These are phyloP conservation scores for Chaetophractus vellerosus DNA, from an alignment of 2,797 vertebrate species.

Conservation along the genomic window DNA sequence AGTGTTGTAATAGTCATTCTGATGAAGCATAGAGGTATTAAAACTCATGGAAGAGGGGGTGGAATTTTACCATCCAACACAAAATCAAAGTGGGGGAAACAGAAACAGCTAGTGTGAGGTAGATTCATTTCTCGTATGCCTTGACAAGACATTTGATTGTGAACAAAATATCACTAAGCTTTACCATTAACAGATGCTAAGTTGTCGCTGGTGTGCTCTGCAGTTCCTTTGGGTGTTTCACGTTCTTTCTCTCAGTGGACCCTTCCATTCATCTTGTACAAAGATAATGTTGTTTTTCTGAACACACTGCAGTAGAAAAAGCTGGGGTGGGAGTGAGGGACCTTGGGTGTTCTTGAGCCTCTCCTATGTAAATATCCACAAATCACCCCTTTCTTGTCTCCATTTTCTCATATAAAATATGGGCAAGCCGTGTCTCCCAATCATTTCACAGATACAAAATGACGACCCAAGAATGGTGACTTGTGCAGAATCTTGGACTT, in stretches of 20 bases:
- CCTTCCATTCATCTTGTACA: background rate
- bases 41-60: rapidly evolving
- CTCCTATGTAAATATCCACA: background rate
- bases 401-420: background rate
- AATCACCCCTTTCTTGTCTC: background rate
- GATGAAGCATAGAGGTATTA: background rate
- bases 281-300: background rate
- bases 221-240: background rate
- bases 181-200: background rate
- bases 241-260: background rate
- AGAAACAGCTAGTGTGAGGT: background rate
- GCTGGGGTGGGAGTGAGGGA: background rate
- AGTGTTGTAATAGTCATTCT: background rate
- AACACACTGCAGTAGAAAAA: rapidly evolving
- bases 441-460: background rate
- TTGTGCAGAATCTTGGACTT: background rate
- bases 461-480: background rate
- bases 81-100: background rate
- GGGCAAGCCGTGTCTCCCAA: background rate
- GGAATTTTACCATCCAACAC: background rate
- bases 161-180: background rate
- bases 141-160: background rate
- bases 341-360: background rate
- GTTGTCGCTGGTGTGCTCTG: rapidly evolving
- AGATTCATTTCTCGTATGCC: background rate